Conservation (phyloP, 2,113 vertebrate genomes). For the Callocephalon fimbriatum region DNA sequence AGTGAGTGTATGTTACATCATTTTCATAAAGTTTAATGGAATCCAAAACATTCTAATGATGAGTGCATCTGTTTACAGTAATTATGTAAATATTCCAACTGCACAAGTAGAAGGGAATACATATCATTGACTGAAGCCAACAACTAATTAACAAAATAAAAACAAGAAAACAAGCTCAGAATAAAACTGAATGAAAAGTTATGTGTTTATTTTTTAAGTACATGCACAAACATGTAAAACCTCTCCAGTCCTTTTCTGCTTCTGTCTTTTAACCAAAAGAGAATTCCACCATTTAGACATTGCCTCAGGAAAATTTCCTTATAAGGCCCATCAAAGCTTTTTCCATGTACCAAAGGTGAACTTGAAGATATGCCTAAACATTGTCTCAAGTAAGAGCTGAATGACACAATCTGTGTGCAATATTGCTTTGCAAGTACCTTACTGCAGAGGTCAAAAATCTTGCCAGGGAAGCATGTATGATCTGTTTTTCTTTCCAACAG, state of each 20-base stretch:
- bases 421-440: not conserved
- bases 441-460: not conserved
- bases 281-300: fast-evolving
- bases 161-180: not conserved
- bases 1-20: not conserved
- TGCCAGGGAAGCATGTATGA: not conserved
- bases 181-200: not conserved
- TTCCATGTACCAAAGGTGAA: not conserved
- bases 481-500: not conserved
- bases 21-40: constrained; percentile 42
- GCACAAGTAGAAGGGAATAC: constrained; percentile 34
- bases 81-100: constrained; percentile 60
- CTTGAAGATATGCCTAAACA: not conserved
- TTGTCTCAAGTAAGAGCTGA: not conserved
- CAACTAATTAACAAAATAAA: constrained; percentile 50
- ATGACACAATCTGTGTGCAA: not conserved
- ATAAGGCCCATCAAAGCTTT: not conserved
- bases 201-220: not conserved
- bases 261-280: not conserved
- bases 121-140: not conserved
- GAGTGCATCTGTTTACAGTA: constrained; percentile 58
- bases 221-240: not conserved
- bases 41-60: constrained; percentile 41
- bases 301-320: not conserved
- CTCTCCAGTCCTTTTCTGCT: not conserved